Conservation (phyloP, 2,113 vertebrate species). For the Struthio camelus region DNA sequence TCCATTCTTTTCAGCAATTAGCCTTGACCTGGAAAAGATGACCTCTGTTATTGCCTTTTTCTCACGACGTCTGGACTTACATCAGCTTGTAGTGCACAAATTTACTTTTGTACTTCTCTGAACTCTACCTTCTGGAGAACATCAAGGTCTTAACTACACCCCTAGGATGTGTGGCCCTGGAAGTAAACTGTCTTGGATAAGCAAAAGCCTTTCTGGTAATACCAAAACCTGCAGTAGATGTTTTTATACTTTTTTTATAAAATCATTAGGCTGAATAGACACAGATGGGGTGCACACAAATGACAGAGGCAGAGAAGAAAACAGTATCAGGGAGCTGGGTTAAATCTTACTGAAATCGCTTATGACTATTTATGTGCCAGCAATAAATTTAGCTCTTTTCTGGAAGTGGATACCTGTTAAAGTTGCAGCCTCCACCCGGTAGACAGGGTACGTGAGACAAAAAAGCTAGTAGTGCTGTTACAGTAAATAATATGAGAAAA, state of each 20-base stretch:
- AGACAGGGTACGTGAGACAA: neutral
- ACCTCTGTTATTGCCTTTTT: slow-evolving; percentile 23
- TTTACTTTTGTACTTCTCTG: neutral
- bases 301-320: neutral
- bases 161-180: neutral
- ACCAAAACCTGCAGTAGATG: neutral
- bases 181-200: neutral
- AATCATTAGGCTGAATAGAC: neutral
- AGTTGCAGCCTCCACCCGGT: neutral
- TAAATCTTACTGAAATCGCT: neutral
- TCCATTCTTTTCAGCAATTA: slow-evolving; percentile 53
- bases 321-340: neutral
- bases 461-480: neutral
- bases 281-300: neutral
- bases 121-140: neutral
- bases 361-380: neutral
- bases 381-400: neutral
- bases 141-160: neutral
- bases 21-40: slow-evolving; percentile 43
- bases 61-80: neutral
- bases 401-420: neutral
- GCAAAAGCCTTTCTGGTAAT: neutral
- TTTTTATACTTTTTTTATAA: neutral
- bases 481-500: neutral
- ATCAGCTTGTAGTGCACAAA: neutral